Evolutionary conservation across 2,797 vertebrate genomes (phyloP), one percentile per base, ranked within the genome.

Genomic region (Salarias fasciatus): DNA sequence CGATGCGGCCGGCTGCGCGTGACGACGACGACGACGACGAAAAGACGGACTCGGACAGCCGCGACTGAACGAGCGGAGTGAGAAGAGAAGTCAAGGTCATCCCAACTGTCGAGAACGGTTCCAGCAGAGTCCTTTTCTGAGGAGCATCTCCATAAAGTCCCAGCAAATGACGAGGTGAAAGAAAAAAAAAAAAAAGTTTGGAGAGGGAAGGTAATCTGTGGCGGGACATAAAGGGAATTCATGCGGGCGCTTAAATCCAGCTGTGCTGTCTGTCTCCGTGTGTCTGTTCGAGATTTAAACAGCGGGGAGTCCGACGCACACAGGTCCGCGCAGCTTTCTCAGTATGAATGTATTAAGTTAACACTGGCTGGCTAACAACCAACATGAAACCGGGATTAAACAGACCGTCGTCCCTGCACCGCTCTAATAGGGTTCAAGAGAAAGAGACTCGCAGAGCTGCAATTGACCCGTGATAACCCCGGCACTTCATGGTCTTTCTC

Each of bases 201-300:
- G 31, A 48, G 47, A 49, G 44, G 54, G 57, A 41, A 67, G 56
- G 69, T 61, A 50, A 75, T 83, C 71, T 72, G 57, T 53, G 58
- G 56, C 46, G 30, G 73, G 47, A 38, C 47, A 60, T 55, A 60
- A 78, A 72, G 62, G 42, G 70, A 79, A 85, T 85, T 70, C 86
- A 83, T 51, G 24, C 44, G 35, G 38, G 59, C 38, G 64, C 64
- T 74, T n/a, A 54, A 66, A 60, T 81, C 74, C 85, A 86, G 73
- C 84, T 87, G 85, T 53, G 63, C 49, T 10, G 68, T 51, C 72
- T 71, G 49, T 67, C 65, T 79, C 49, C 71, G 53, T 79, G 57
- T 78, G 77, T 63, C 70, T 63, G 63, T 46, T 59, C 37, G 69
- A 83, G 77, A 77, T 84, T 86, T 78, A 84, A 83, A 73, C 72